A percentile compares a stretch with the other conserved stretches of the same genome.
Evolutionary conservation across 2,797 vertebrate genomes (phyloP).

Genomic region (Neopelma chrysocephalum): DNA sequence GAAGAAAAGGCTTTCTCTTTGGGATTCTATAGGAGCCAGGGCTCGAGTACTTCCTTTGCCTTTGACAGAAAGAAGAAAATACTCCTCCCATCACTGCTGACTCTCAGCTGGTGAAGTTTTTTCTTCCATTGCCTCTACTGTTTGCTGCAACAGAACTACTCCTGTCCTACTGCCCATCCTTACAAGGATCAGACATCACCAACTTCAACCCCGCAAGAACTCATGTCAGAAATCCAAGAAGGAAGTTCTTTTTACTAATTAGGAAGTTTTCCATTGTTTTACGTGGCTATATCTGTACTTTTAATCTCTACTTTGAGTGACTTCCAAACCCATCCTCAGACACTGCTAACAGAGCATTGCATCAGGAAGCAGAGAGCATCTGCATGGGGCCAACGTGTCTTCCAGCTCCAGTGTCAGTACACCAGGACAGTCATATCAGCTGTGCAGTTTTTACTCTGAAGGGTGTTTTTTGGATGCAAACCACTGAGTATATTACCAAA

Average conservation of each 20-base stretch:
- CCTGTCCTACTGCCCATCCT: not conserved
- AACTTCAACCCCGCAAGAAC: not conserved
- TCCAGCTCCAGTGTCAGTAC: not conserved
- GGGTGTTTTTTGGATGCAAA: not conserved
- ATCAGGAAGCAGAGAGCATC: not conserved
- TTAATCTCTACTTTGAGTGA: not conserved
- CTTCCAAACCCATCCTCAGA: not conserved
- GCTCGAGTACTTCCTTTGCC: not conserved
- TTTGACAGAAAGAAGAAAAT: not conserved
- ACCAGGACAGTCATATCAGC: not conserved
- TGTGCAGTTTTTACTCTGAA: not conserved
- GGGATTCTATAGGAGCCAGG: not conserved
- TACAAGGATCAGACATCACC: not conserved
- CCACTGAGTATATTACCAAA: not conserved
- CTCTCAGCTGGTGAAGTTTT: not conserved
- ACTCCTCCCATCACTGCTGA: not conserved
- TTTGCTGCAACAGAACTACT: not conserved
- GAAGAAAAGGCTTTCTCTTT: not conserved
- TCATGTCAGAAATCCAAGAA: not conserved
- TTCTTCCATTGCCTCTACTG: not conserved
- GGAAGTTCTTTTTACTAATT: not conserved
- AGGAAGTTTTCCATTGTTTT: not conserved
- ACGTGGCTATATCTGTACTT: not conserved
- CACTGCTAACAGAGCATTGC: not conserved
- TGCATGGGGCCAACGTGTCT: accelerated